A percentile compares a stretch with the other conserved stretches of the same genome.
phyloP scores from a whole-genome alignment of 2,888 invertebrate species.

The Amiota mariae region DNA sequence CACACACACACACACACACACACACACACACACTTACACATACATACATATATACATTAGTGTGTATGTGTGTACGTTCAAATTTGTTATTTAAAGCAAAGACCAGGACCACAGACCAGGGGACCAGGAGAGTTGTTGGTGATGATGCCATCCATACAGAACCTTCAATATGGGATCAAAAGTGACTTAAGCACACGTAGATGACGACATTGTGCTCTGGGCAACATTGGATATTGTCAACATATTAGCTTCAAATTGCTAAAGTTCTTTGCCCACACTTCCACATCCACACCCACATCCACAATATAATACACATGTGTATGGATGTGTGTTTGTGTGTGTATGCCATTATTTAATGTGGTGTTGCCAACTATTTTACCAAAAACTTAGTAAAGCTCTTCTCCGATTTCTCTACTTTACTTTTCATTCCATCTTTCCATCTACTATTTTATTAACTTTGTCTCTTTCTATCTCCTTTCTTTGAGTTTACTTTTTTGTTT shows the following conservation, averaged over 20 bases:
- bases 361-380: constrained; percentile 70
- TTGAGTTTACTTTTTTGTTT: background rate
- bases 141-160: background rate
- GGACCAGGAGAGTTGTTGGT: background rate
- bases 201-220: constrained; percentile 45
- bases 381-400: constrained; percentile 46
- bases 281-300: constrained; percentile 32
- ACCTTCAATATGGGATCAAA: constrained; percentile 36
- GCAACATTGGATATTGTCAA: constrained; percentile 60
- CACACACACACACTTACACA: too few species aligned
- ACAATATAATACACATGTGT: constrained; percentile 9
- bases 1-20: constrained; percentile 31
- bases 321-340: constrained; percentile 33
- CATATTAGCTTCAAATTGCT: constrained; percentile 66
- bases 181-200: constrained; percentile 63
- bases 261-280: constrained; percentile 66
- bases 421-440: too few species aligned
- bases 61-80: constrained; percentile 26
- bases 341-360: constrained; percentile 62
- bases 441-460: too few species aligned
- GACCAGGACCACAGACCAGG: background rate
- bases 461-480: background rate
- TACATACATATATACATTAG: constrained; percentile 3
- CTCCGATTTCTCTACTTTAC: constrained; percentile 16
- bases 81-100: constrained; percentile 55